A percentile compares a stretch with the other conserved stretches of the same genome.
phyloP scores from a whole-genome alignment of 1,140 invertebrate species.

The Trachymyrmex septentrionalis region DNA sequence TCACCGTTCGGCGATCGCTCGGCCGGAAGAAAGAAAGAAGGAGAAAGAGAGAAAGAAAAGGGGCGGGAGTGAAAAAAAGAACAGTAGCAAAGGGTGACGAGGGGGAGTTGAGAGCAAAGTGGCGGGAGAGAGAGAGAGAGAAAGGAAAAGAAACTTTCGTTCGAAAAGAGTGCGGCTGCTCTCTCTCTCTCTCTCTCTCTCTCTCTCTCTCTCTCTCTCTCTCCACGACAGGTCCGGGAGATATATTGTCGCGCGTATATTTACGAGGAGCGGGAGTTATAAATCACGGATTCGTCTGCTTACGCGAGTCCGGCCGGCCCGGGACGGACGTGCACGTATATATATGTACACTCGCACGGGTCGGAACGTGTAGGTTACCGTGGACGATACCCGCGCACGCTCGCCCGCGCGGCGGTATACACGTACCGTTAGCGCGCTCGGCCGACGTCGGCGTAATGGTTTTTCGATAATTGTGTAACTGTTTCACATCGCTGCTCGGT shows the following conservation, averaged over 20 bases:
- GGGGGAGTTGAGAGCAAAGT: not conserved
- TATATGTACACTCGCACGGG: not conserved
- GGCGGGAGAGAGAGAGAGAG: not conserved
- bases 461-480: slow-evolving; percentile 78
- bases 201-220: slow-evolving; percentile 41
- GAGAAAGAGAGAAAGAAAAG: not conserved
- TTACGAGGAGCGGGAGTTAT: slow-evolving; percentile 75
- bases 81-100: not conserved
- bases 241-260: slow-evolving; percentile 75
- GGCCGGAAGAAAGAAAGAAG: not conserved
- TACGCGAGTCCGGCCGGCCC: slow-evolving; percentile 53
- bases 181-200: slow-evolving; percentile 46
- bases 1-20: slow-evolving; percentile 43
- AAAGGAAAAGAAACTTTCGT: slow-evolving; percentile 51
- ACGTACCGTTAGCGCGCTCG: slow-evolving; percentile 47
- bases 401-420: not conserved
- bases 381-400: not conserved
- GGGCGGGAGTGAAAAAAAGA: not conserved
- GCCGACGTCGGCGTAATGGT: slow-evolving; percentile 73
- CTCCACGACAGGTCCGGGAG: slow-evolving; percentile 67
- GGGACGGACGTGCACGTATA: slow-evolving; percentile 18
- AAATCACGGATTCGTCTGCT: slow-evolving; percentile 76
- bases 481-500: slow-evolving; percentile 75
- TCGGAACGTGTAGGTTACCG: not conserved
- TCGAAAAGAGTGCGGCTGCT: slow-evolving; percentile 66